phyloP scores from a whole-genome alignment of 2,888 invertebrate genomes.

The Myathropa florea region DNA sequence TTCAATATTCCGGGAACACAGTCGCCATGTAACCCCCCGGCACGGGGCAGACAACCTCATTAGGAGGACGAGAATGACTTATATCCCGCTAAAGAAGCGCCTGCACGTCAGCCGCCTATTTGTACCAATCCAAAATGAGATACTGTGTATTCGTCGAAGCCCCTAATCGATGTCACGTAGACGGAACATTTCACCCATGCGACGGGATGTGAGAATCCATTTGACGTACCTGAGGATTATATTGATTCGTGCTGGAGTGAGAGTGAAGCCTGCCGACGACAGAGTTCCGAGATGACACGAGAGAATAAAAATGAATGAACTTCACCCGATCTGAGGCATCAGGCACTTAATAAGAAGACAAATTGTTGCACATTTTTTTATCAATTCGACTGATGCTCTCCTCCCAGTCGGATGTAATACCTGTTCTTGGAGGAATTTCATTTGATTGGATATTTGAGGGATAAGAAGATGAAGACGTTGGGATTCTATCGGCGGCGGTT shows the following conservation, averaged over 20 bases:
- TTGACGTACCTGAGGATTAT: constrained; percentile 61
- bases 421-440: constrained; percentile 16
- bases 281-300: constrained; percentile 5
- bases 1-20: constrained; percentile 64
- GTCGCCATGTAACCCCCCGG: not conserved
- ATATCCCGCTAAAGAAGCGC: constrained; percentile 46
- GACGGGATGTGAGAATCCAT: constrained; percentile 41
- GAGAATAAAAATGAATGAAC: constrained; percentile 43
- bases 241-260: constrained; percentile 44
- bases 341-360: constrained; percentile 40
- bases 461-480: constrained; percentile 31
- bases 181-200: constrained; percentile 49
- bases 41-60: constrained; percentile 56
- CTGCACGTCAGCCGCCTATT: constrained; percentile 67
- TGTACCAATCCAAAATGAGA: constrained; percentile 66
- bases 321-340: constrained; percentile 1
- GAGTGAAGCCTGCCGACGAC: constrained; percentile 28
- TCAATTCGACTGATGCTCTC: constrained; percentile 7
- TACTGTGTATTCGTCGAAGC: constrained; percentile 62
- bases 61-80: constrained; percentile 53
- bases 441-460: constrained; percentile 48
- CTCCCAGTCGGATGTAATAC: not conserved
- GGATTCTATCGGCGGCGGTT: not conserved
- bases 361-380: constrained; percentile 64
- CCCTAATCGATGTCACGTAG: constrained; percentile 69